phyloP scores from a whole-genome alignment of 1,140 invertebrate genomes.

The Atta cephalotes region DNA sequence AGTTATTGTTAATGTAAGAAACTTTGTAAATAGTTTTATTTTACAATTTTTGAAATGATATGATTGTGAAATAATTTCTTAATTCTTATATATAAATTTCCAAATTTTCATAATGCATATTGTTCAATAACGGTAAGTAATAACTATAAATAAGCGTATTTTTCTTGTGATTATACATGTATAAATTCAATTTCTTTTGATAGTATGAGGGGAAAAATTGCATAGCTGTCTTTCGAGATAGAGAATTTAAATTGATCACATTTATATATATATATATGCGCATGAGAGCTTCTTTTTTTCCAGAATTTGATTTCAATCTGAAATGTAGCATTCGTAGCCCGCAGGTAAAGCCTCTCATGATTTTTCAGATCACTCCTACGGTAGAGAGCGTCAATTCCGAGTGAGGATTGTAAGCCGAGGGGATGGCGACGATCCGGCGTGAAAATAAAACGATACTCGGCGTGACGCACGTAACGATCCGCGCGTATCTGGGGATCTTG shows the following conservation, averaged over 20 bases:
- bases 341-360: not conserved
- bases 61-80: not conserved
- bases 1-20: not conserved
- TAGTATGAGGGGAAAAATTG: not conserved
- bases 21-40: not conserved
- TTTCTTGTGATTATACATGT: not conserved
- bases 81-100: not conserved
- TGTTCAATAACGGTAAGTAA: not conserved
- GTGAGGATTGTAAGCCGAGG: conserved; percentile 7
- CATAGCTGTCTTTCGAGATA: not conserved
- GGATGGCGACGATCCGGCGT: conserved; percentile 40
- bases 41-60: too few relatives aligned
- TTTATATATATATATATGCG: too few relatives aligned
- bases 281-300: not conserved
- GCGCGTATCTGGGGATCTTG: conserved; percentile 33
- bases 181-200: not conserved
- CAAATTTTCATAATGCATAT: not conserved
- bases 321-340: conserved; percentile 23
- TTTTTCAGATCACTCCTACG: not conserved
- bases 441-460: conserved; percentile 55
- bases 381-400: not conserved
- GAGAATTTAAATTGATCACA: not conserved
- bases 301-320: conserved; percentile 7
- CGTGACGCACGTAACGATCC: conserved; percentile 45
- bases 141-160: not conserved